Percentiles rank a stretch among this genome's conserved stretches.
phyloP scores from a whole-genome alignment of 2,797 vertebrate species.

The Ibycter americanus region DNA sequence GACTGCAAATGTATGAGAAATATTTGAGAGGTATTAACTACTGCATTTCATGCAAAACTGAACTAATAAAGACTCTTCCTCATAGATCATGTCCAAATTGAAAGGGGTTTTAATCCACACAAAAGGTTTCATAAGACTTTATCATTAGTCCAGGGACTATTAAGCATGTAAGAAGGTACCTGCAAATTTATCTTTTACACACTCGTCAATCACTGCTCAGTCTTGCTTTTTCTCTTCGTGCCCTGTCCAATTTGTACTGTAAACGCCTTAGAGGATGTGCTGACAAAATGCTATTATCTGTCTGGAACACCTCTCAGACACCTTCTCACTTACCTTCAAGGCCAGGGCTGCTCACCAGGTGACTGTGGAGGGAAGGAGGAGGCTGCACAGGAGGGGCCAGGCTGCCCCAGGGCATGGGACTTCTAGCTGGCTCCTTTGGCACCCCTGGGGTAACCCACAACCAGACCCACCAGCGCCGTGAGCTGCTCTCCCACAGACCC shows the following conservation, averaged over 20 bases:
- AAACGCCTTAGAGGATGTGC: background rate
- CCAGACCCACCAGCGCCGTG: fast-evolving
- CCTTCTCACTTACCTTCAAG: background rate
- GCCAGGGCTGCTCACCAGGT: background rate
- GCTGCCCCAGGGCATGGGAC: no score
- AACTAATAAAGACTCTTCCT: background rate
- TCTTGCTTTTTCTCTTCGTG: background rate
- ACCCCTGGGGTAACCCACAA: background rate
- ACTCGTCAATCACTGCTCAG: background rate
- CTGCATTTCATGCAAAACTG: slow-evolving; percentile 11
- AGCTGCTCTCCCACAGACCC: background rate
- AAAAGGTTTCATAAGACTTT: background rate
- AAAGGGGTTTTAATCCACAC: slow-evolving; percentile 4
- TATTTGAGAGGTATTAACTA: background rate
- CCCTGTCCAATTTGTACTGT: background rate
- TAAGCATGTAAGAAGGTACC: background rate
- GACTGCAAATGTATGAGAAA: background rate
- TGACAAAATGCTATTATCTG: background rate
- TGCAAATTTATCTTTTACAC: background rate
- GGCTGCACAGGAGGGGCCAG: background rate
- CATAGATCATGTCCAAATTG: background rate
- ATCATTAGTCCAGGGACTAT: background rate
- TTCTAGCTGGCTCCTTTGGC: background rate
- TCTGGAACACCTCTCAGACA: background rate
- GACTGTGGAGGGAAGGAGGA: background rate